Conservation (phyloP, 2,113 vertebrate species). For the Semnornis frantzii region DNA sequence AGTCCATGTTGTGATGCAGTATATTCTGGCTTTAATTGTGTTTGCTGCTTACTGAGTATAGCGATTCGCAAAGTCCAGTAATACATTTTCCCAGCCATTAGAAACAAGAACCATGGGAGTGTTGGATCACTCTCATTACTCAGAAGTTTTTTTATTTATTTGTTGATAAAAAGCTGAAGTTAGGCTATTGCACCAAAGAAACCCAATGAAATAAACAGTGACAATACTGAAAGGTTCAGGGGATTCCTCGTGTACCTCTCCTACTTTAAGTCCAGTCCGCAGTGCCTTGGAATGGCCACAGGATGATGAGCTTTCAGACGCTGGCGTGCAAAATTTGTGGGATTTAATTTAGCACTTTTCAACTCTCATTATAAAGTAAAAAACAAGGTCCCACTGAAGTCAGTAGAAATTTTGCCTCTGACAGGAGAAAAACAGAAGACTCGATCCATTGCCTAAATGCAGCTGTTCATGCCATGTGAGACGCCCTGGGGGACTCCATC, state of each 20-base stretch:
- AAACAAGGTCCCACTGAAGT: neutral
- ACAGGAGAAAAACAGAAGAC: neutral
- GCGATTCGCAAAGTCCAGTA: neutral
- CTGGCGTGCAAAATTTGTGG: neutral
- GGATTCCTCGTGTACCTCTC: neutral
- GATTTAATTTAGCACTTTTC: neutral
- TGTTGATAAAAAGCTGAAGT: neutral
- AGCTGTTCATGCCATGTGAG: too few relatives aligned
- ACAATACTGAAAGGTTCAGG: neutral
- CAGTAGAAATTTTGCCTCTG: neutral
- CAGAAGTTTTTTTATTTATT: neutral
- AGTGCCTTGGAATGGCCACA: neutral
- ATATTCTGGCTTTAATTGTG: constrained; percentile 39
- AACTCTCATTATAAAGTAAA: neutral
- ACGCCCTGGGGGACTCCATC: too few relatives aligned
- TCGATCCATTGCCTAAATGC: neutral
- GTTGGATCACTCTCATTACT: neutral
- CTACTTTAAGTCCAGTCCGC: neutral
- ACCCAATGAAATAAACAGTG: neutral
- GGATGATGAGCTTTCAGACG: neutral
- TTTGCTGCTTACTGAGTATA: constrained; percentile 7
- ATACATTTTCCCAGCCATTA: constrained; percentile 15
- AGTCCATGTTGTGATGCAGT: constrained; percentile 6
- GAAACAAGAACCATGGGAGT: neutral
- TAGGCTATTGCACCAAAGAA: neutral